A percentile compares a stretch with the other conserved stretches of the same genome.
These are phyloP conservation scores for Coptodon bakossiorum DNA, from an alignment of 2,113 vertebrate genomes.

Conservation along the genomic window DNA sequence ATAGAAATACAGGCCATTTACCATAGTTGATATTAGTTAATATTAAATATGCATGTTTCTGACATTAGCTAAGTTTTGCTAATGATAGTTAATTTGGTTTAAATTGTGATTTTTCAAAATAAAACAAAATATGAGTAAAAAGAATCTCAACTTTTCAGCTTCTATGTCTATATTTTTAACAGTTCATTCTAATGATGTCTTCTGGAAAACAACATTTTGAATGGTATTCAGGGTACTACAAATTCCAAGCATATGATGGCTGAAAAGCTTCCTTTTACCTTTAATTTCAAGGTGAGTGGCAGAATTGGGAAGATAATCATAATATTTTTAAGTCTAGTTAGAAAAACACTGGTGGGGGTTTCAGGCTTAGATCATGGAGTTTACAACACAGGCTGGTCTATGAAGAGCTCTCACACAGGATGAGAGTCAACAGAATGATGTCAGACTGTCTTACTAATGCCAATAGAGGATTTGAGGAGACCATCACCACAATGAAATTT, in stretches of 20 bases:
- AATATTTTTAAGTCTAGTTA: background rate
- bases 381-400: background rate
- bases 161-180: background rate
- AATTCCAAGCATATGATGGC: background rate
- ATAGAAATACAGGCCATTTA: too few species aligned
- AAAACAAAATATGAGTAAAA: background rate
- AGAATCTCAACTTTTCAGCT: background rate
- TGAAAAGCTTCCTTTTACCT: background rate
- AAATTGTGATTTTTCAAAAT: background rate
- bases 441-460: background rate
- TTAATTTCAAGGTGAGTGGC: background rate
- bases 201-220: accelerated
- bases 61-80: background rate
- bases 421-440: background rate
- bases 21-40: background rate
- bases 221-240: background rate
- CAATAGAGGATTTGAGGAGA: background rate
- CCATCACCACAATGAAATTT: background rate
- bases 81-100: background rate
- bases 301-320: background rate
- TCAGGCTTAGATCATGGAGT: background rate
- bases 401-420: background rate
- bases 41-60: background rate
- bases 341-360: background rate
- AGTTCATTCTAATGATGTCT: background rate